phyloP scores from a whole-genome alignment of 2,888 invertebrate species.

The Eupithecia tripunctaria region DNA sequence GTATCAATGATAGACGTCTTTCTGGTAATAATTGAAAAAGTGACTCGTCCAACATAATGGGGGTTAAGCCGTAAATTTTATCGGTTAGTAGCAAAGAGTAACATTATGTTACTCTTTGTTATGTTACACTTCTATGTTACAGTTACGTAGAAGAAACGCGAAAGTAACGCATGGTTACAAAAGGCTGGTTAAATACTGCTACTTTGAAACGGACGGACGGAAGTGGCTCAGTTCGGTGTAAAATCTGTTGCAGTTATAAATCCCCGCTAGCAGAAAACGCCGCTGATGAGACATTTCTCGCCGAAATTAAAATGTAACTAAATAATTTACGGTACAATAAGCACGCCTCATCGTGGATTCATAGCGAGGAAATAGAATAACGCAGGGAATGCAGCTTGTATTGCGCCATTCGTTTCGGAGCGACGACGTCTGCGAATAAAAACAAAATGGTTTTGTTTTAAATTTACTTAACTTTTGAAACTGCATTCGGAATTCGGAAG shows the following conservation, averaged over 20 bases:
- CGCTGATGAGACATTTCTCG: slow-evolving; percentile 63
- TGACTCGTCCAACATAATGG: too few species aligned
- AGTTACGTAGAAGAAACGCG: too few species aligned
- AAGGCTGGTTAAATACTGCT: too few species aligned
- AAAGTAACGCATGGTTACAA: too few species aligned
- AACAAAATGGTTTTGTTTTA: not conserved
- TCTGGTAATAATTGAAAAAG: too few species aligned
- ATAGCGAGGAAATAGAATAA: slow-evolving; percentile 14
- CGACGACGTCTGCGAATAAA: not conserved
- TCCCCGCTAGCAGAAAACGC: slow-evolving; percentile 40
- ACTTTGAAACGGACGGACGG: not conserved
- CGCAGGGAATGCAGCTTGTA: not conserved
- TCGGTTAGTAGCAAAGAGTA: too few species aligned
- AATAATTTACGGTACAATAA: slow-evolving; percentile 62
- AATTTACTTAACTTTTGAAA: too few species aligned
- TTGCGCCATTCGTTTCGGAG: not conserved
- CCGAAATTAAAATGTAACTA: slow-evolving; percentile 69
- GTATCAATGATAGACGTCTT: too few species aligned
- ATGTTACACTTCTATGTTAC: too few species aligned
- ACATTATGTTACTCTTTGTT: too few species aligned
- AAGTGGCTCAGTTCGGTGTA: slow-evolving; percentile 7
- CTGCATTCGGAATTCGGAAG: not conserved
- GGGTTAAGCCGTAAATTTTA: too few species aligned
- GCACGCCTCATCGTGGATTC: slow-evolving; percentile 31
- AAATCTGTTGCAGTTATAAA: slow-evolving; percentile 39